Conservation (phyloP, 2,888 invertebrate species). For the Calameuta idolon region DNA sequence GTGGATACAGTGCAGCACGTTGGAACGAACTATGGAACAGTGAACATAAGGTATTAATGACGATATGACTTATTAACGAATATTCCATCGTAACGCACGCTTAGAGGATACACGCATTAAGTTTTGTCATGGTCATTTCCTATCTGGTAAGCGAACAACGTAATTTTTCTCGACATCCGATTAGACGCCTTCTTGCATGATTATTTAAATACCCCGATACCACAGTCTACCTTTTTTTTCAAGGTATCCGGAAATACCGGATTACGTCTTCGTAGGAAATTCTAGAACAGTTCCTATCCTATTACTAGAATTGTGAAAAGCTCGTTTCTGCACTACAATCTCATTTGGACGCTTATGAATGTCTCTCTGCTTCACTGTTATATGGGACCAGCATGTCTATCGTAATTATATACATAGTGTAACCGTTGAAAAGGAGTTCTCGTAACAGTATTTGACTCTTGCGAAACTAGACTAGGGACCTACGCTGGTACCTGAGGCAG, state of each 20-base stretch:
- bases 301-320: not conserved
- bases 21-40: not conserved
- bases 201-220: not conserved
- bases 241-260: not conserved
- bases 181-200: not conserved
- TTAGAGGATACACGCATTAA: not conserved
- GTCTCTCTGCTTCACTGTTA: not conserved
- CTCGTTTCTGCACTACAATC: not conserved
- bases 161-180: not conserved
- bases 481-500: not conserved
- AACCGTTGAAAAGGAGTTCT: not conserved
- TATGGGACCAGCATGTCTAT: not conserved
- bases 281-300: not conserved
- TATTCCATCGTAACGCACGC: not conserved
- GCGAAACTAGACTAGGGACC: not conserved
- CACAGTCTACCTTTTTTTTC: not conserved
- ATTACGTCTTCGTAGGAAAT: not conserved
- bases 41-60: not conserved
- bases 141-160: not conserved
- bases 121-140: not conserved
- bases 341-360: not conserved
- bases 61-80: not conserved
- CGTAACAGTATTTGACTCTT: not conserved
- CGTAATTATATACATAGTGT: not conserved
- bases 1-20: not conserved